Percentiles rank a stretch among this genome's conserved stretches.
Evolutionary conservation across 2,113 vertebrate species (phyloP).

Genomic region (Echinops telfairi): DNA sequence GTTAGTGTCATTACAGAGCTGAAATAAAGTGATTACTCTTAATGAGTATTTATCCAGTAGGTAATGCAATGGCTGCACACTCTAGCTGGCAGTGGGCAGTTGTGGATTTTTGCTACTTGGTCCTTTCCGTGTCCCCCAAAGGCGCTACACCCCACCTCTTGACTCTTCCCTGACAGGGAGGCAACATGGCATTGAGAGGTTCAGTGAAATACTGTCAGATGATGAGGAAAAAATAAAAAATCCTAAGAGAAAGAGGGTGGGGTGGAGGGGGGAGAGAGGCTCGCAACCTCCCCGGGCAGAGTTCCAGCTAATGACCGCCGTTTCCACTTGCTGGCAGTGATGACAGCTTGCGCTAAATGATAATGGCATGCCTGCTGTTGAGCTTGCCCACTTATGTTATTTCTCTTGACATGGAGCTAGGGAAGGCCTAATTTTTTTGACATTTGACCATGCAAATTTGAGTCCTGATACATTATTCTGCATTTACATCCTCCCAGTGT

Average conservation of each 20-base stretch:
- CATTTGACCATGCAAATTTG: constrained; percentile 99
- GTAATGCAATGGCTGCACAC: constrained; percentile 84
- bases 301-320: constrained; percentile 96
- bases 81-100: constrained; percentile 84
- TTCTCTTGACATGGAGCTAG: constrained; percentile 98
- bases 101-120: constrained; percentile 72
- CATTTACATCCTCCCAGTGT: constrained; percentile 97
- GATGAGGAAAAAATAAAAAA: constrained; percentile 86
- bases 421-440: constrained; percentile 99
- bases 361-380: constrained; percentile 96
- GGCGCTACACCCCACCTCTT: constrained; percentile 56
- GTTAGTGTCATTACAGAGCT: constrained; percentile 93
- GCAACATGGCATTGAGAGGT: constrained; percentile 82
- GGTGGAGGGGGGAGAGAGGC: constrained; percentile 86
- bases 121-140: constrained; percentile 25
- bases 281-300: constrained; percentile 86
- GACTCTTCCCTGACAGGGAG: constrained; percentile 85
- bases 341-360: constrained; percentile 97
- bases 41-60: constrained; percentile 91
- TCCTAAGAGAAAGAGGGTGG: constrained; percentile 88
- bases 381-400: constrained; percentile 95
- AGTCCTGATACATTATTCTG: constrained; percentile 99
- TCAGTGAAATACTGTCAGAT: constrained; percentile 92
- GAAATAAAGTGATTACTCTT: constrained; percentile 95
- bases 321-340: constrained; percentile 93